phyloP scores from a whole-genome alignment of 2,113 vertebrate genomes.

The Nannobrachium achirus region DNA sequence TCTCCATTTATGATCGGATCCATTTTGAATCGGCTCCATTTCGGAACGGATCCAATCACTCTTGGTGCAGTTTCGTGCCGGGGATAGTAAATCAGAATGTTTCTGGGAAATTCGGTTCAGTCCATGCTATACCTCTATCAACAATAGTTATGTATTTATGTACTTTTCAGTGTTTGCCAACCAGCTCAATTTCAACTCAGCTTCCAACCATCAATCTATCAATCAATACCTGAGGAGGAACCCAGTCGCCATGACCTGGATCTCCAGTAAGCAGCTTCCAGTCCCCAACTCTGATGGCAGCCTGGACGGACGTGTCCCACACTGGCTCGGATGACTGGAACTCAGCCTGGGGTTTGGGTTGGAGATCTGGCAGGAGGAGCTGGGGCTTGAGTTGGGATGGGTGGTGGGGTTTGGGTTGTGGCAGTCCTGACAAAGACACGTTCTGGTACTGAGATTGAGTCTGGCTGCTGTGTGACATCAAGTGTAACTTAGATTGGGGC shows the following conservation, averaged over 20 bases:
- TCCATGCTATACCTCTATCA: no score
- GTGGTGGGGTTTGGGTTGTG: background rate
- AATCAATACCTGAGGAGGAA: slow-evolving; percentile 87
- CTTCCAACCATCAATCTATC: no score
- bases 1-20: no score
- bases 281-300: slow-evolving; percentile 90
- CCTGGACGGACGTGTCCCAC: slow-evolving; percentile 92
- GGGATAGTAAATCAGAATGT: no score
- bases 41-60: no score
- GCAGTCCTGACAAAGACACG: background rate
- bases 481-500: background rate
- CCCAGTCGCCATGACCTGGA: slow-evolving; percentile 94
- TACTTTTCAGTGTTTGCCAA: no score
- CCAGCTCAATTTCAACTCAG: no score
- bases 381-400: background rate
- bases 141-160: no score
- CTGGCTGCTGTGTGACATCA: slow-evolving; percentile 26
- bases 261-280: slow-evolving; percentile 96
- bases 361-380: background rate
- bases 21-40: no score
- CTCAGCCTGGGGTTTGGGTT: fast-evolving
- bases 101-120: no score
- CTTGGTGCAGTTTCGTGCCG: no score
- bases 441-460: slow-evolving; percentile 31
- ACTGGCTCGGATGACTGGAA: slow-evolving; percentile 64